These are phyloP conservation scores for Microcebus ravelobensis DNA, from an alignment of 2,113 vertebrate species.

Conservation along the genomic window DNA sequence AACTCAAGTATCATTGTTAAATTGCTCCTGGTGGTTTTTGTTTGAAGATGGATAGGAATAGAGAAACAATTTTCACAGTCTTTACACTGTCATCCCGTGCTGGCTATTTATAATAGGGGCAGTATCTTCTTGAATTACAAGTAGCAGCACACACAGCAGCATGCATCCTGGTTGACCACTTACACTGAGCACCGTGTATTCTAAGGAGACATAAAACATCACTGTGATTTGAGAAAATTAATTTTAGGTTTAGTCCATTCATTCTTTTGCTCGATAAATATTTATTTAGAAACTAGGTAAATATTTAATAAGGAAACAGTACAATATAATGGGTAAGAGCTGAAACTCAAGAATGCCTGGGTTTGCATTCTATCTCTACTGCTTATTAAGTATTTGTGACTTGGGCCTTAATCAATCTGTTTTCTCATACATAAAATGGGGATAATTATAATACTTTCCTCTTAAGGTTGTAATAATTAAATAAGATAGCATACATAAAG, in stretches of 20 bases:
- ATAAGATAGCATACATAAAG: not conserved
- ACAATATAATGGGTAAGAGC: not conserved
- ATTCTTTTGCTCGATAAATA: not conserved
- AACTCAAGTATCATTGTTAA: not conserved
- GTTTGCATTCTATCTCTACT: not conserved
- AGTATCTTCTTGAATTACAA: not conserved
- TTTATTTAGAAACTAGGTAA: conserved; percentile 11
- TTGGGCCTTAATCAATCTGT: not conserved
- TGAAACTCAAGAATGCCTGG: not conserved
- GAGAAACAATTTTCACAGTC: not conserved
- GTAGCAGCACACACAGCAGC: not conserved
- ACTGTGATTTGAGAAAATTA: not conserved
- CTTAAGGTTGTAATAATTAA: not conserved
- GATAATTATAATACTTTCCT: not conserved
- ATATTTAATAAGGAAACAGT: not conserved
- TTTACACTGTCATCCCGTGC: not conserved
- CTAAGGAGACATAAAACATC: not conserved
- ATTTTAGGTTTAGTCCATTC: not conserved
- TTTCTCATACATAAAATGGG: not conserved
- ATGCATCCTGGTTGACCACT: not conserved
- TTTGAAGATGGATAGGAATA: not conserved
- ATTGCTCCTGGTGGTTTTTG: not conserved
- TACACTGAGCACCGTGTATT: not conserved
- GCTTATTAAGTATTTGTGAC: not conserved
- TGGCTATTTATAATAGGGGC: not conserved